Percentiles rank a stretch among this genome's conserved stretches.
phyloP scores from a whole-genome alignment of 2,113 vertebrate species.

The Cyphomyrus plagiostoma region DNA sequence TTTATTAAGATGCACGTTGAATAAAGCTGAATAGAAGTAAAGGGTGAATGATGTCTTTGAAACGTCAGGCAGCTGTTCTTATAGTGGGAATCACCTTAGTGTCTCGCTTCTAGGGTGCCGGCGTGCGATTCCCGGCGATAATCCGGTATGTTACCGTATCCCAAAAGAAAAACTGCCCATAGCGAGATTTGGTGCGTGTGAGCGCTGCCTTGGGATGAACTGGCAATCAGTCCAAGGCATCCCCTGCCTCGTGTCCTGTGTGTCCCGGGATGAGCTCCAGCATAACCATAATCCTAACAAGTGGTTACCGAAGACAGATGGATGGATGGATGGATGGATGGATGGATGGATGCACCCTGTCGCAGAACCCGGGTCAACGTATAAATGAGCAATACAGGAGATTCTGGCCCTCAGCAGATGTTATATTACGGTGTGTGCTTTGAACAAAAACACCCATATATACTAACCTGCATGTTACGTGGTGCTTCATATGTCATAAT shows the following conservation, averaged over 20 bases:
- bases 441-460: background rate
- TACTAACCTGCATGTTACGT: background rate
- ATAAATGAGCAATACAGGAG: background rate
- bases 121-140: background rate
- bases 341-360: background rate
- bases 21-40: background rate
- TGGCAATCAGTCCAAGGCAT: background rate
- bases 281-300: background rate
- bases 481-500: background rate
- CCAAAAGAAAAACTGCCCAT: background rate
- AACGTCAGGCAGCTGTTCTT: background rate
- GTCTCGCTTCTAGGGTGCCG: background rate
- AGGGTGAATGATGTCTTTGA: background rate
- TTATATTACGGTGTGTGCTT: background rate
- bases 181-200: background rate
- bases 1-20: background rate
- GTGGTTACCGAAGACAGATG: background rate
- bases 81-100: background rate
- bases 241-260: background rate
- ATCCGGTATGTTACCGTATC: background rate
- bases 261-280: background rate
- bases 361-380: background rate
- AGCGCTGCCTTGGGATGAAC: background rate
- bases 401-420: background rate
- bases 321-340: background rate